Base-by-base conservation (phyloP, 1,140 invertebrate species). In the Arion vulgaris region DNA sequence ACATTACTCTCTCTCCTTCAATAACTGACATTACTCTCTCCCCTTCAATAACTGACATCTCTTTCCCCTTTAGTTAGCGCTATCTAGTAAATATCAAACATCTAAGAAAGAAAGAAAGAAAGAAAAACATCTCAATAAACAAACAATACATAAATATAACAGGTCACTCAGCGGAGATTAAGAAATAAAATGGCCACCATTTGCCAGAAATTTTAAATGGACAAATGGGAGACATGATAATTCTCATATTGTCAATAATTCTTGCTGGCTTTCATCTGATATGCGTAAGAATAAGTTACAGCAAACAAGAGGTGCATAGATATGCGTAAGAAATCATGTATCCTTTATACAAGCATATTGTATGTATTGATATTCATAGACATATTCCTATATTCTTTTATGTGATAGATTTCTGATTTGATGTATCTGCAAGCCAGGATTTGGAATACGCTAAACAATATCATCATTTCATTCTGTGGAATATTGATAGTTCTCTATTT, bases 391-490 rank as follows among this genome's bases (percentile, higher is more conserved):
- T 53, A 57, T 53, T 19, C 4, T 34, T 34, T 51, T 76, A 53
- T 76, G n/a, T 76, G 74, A 76, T 76, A 76, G 32, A 49, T 76
- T 76, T 76, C 32, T 53, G 53, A 45, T 76, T 76, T 76, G 53
- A 76, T 76, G 74, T 76, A 76, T 76, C 74, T 34, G 2, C 32
- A 76, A 34, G 28, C 51, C 49, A 9, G 19, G 74, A 4, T 49
- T 72, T 72, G 36, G 36, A 72, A 72, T 45, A n/a, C 38, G 71
- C 39, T 76, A 49, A 76, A 76, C 45, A 76, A 76, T 76, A 53
- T 38, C 71, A 76, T 49, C 13, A 57, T 53, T 15, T 11, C 53
- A 34, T 45, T 45, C 41, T 15, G 45, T 53, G 15, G 74, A 26
- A 76, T 76, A 76, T 76, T 76, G 74, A 76, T 76, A 15, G 74